Percentiles rank a stretch among this genome's conserved stretches.
Evolutionary conservation across 1,140 invertebrate species (phyloP).

Genomic region (Acarapis woodi): DNA sequence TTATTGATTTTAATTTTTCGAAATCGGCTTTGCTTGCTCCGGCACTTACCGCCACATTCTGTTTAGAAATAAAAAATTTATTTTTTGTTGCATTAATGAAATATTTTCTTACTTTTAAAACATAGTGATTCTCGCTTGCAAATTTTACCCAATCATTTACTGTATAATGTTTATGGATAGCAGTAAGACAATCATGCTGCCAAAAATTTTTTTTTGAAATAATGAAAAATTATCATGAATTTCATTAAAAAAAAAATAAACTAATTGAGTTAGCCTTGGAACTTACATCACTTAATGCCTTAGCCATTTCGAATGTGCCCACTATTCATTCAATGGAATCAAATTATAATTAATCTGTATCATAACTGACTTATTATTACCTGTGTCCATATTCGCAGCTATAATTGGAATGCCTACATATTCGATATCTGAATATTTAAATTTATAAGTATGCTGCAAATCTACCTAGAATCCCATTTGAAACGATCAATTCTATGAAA

Average conservation of each 20-base stretch:
- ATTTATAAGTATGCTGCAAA: conserved; percentile 44
- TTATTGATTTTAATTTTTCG: conserved; percentile 35
- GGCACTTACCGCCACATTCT: conserved; percentile 52
- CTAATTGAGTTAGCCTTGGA: conserved; percentile 11
- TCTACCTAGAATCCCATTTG: conserved; percentile 49
- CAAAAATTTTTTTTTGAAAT: too few species aligned
- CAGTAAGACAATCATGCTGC: conserved; percentile 63
- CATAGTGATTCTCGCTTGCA: conserved; percentile 34
- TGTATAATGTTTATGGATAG: conserved; percentile 69
- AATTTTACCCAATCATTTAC: conserved; percentile 58
- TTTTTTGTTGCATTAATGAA: too few species aligned
- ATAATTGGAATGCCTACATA: conserved; percentile 71
- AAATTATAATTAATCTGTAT: conserved; percentile 35
- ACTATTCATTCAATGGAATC: conserved; percentile 3
- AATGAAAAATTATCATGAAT: too few species aligned
- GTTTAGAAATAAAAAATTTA: too few species aligned
- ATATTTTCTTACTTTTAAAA: conserved; percentile 27
- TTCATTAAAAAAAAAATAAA: too few species aligned
- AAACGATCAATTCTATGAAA: conserved; percentile 46
- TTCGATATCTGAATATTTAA: conserved; percentile 54
- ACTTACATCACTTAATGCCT: conserved; percentile 49
- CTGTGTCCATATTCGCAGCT: conserved; percentile 88
- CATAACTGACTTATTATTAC: conserved; percentile 82
- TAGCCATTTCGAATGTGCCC: conserved; percentile 86
- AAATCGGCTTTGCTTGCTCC: conserved; percentile 56